These are phyloP conservation scores for Caligus rogercresseyi DNA, from an alignment of 1,140 invertebrate species.

Conservation along the genomic window DNA sequence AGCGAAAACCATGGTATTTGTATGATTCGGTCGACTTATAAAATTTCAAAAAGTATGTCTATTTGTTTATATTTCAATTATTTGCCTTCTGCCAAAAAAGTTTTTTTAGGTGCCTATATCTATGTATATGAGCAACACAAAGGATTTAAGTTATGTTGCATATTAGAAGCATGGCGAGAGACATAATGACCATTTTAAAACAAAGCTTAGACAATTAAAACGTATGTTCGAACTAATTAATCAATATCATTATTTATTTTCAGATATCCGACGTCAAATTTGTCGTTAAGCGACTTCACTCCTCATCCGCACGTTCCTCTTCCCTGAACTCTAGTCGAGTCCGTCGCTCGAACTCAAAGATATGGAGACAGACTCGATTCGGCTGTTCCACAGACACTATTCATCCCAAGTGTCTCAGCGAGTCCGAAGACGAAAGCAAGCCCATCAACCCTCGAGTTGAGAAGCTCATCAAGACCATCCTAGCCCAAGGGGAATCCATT, in stretches of 20 bases:
- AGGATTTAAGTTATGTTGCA: no score
- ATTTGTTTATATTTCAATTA: no score
- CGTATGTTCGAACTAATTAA: no score
- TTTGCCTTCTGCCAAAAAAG: no score
- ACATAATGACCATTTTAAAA: no score
- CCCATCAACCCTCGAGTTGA: conserved; percentile 33
- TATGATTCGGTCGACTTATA: no score
- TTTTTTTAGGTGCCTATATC: no score
- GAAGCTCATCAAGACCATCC: conserved; percentile 49
- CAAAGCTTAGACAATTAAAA: no score
- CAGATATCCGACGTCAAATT: not conserved
- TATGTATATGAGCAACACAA: no score
- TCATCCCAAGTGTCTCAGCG: not conserved
- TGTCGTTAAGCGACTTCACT: not conserved
- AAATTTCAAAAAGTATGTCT: no score
- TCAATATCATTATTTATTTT: not conserved
- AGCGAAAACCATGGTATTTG: no score
- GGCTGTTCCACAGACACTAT: not conserved
- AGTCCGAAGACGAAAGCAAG: not conserved
- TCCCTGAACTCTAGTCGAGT: not conserved
- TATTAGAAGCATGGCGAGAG: no score
- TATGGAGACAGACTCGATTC: not conserved
- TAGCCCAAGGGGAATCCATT: conserved; percentile 61
- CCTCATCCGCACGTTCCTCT: not conserved
- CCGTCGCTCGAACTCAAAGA: not conserved